A percentile compares a stretch with the other conserved stretches of the same genome.
phyloP scores from a whole-genome alignment of 2,888 invertebrate genomes.

The Asteroscopus sphinx region DNA sequence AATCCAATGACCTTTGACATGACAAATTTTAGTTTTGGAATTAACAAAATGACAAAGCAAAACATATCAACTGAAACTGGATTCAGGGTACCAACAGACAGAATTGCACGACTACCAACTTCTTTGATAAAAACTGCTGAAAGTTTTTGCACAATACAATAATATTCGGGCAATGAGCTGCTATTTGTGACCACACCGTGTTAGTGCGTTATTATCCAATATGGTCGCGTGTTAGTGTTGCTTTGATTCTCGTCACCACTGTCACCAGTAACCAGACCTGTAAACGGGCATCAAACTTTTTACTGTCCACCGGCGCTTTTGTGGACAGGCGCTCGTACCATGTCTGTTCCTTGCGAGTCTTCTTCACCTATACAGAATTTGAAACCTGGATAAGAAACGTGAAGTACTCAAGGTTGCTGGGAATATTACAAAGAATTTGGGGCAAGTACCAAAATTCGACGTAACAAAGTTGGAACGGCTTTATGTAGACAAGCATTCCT shows the following conservation, averaged over 20 bases:
- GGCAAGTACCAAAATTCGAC: neutral
- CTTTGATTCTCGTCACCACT: too few relatives aligned
- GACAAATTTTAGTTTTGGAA: too few relatives aligned
- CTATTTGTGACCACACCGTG: conserved; percentile 35
- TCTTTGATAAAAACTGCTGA: conserved; percentile 19
- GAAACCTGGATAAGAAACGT: conserved; percentile 18
- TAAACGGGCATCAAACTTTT: conserved; percentile 73
- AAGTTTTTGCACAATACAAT: conserved; percentile 28
- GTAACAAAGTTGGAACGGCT: neutral
- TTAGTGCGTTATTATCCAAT: conserved; percentile 59
- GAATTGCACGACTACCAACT: conserved; percentile 16
- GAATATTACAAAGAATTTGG: neutral
- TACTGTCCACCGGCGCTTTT: conserved; percentile 69
- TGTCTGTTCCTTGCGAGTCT: conserved; percentile 73
- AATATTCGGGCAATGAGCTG: conserved; percentile 6
- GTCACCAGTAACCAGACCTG: conserved; percentile 74
- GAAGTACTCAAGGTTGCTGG: neutral
- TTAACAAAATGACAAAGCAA: conserved; percentile 2
- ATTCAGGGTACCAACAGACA: conserved; percentile 18
- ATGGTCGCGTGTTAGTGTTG: conserved; percentile 38
- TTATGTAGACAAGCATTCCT: neutral
- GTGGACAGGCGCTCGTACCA: conserved; percentile 86
- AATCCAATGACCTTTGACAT: neutral
- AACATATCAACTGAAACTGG: conserved; percentile 14
- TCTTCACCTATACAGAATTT: conserved; percentile 72